Conservation (phyloP, 2,113 vertebrate species). For the Channa maculata region DNA sequence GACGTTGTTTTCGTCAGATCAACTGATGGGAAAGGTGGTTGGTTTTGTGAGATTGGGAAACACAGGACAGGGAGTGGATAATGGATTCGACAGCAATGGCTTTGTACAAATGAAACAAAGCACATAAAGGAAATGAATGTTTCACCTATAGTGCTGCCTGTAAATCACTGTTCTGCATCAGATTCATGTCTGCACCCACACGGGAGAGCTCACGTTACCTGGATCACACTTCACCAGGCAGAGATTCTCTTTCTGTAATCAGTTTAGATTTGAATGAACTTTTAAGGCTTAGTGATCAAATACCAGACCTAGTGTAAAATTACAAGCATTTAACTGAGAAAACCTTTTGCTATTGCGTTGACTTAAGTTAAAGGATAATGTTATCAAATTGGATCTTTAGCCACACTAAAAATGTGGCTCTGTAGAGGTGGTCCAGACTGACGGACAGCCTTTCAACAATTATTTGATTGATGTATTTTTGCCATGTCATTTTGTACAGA, state of each 20-base stretch:
- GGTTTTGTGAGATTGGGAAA: slow-evolving; percentile 25
- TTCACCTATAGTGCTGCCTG: background rate
- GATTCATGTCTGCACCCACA: slow-evolving; percentile 6
- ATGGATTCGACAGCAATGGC: slow-evolving; percentile 29
- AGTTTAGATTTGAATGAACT: background rate
- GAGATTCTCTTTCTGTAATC: background rate
- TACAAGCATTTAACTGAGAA: background rate
- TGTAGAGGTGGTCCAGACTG: background rate
- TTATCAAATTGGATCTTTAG: background rate
- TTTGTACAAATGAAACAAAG: slow-evolving; percentile 26
- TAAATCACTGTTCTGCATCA: slow-evolving; percentile 5
- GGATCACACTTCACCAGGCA: background rate
- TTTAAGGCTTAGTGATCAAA: background rate
- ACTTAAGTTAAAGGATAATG: background rate
- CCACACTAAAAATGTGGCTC: background rate
- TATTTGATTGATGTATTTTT: background rate
- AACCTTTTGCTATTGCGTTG: background rate
- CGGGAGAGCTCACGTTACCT: background rate
- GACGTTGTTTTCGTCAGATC: slow-evolving; percentile 6
- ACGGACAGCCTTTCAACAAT: background rate
- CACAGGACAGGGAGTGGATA: background rate
- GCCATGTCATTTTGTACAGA: no score
- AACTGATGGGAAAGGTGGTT: slow-evolving; percentile 1
- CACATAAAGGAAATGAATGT: slow-evolving; percentile 15
- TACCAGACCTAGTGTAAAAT: background rate